A percentile compares a stretch with the other conserved stretches of the same genome.
Conservation (phyloP, 2,888 invertebrate species). For the Phyllotreta striolata region DNA sequence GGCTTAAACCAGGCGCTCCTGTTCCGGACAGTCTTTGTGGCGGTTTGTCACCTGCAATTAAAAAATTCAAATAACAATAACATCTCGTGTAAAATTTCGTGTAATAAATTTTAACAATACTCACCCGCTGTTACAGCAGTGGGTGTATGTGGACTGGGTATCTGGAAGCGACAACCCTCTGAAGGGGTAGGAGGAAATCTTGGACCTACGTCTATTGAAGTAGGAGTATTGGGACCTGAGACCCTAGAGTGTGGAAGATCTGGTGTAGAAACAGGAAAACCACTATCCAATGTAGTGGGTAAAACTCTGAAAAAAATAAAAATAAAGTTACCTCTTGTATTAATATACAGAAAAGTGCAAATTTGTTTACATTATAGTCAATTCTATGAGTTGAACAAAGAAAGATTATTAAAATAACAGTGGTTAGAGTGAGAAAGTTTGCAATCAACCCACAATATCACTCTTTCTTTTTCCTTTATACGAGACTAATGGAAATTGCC, state of each 20-base stretch:
- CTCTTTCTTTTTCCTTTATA: too few species aligned
- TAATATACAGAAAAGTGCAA: too few species aligned
- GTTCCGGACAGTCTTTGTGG: constrained; percentile 54
- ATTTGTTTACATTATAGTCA: too few species aligned
- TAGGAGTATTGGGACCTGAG: constrained; percentile 65
- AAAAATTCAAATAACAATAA: not conserved
- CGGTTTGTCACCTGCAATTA: constrained; percentile 55
- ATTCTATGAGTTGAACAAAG: too few species aligned
- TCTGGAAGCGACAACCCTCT: constrained; percentile 63
- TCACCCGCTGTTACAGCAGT: constrained; percentile 50
- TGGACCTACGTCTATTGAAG: constrained; percentile 61
- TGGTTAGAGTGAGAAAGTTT: too few species aligned
- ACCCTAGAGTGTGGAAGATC: constrained; percentile 58
- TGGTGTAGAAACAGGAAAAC: constrained; percentile 57
- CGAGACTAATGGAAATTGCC: too few species aligned
- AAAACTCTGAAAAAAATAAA: constrained; percentile 51
- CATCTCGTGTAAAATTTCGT: not conserved
- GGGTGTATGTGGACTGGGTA: constrained; percentile 64
- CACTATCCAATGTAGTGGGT: constrained; percentile 58
- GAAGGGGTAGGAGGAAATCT: constrained; percentile 60
- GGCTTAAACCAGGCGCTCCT: constrained; percentile 57
- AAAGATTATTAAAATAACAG: too few species aligned
- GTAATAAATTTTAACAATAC: constrained; percentile 10
- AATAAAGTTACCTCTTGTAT: not conserved
- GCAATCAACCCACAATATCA: too few species aligned